Percentiles rank a stretch among this genome's conserved stretches.
phyloP scores from a whole-genome alignment of 2,888 invertebrate genomes.

The Peribatodes rhomboidaria region DNA sequence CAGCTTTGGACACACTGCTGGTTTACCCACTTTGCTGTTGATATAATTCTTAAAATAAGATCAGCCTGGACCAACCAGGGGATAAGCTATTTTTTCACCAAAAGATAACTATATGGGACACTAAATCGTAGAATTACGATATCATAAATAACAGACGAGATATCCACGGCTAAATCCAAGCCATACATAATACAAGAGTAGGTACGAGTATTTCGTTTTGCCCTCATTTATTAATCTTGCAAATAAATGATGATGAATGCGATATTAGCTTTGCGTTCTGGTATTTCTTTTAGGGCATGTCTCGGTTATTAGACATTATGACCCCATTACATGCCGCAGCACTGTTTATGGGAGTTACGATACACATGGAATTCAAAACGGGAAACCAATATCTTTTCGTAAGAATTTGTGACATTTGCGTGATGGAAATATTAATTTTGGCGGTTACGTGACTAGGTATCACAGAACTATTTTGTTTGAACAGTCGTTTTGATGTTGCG shows the following conservation, averaged over 20 bases:
- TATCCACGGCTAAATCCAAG: slow-evolving; percentile 9
- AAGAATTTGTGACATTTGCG: slow-evolving; percentile 32
- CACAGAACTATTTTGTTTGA: slow-evolving; percentile 3
- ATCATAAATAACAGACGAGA: slow-evolving; percentile 6
- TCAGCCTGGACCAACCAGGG: too few relatives aligned
- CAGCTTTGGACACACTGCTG: not conserved
- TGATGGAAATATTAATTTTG: slow-evolving; percentile 29
- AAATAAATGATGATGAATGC: slow-evolving; percentile 49
- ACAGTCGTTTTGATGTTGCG: not conserved
- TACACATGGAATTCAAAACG: slow-evolving; percentile 44
- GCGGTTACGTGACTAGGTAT: slow-evolving; percentile 7
- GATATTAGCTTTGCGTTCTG: slow-evolving; percentile 45
- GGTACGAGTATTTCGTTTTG: slow-evolving; percentile 28
- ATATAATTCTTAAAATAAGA: too few relatives aligned
- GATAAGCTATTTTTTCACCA: not conserved
- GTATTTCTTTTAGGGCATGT: slow-evolving; percentile 46
- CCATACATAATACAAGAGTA: slow-evolving; percentile 12
- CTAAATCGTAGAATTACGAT: slow-evolving; percentile 11
- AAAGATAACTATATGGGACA: not conserved
- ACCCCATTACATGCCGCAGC: slow-evolving; percentile 45
- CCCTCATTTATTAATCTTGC: slow-evolving; percentile 42
- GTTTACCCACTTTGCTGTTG: not conserved
- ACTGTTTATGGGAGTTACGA: slow-evolving; percentile 42
- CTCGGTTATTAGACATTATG: slow-evolving; percentile 48
- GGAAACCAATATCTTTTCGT: slow-evolving; percentile 37